A percentile compares a stretch with the other conserved stretches of the same genome.
These are phyloP conservation scores for Sebastes fasciatus DNA, from an alignment of 2,113 vertebrate genomes.

Conservation along the genomic window DNA sequence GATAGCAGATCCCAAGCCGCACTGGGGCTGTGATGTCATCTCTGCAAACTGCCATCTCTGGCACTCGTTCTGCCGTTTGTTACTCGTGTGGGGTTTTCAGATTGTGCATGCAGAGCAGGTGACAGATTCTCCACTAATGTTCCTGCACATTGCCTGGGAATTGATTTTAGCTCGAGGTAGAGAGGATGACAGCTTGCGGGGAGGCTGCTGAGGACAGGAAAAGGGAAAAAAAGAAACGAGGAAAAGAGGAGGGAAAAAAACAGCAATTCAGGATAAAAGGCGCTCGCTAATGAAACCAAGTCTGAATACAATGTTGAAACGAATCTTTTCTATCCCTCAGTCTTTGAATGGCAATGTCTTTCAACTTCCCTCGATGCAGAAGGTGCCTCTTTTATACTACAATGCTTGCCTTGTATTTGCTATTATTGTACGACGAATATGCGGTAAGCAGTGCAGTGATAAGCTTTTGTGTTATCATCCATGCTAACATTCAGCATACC, in stretches of 20 bases:
- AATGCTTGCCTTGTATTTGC: neutral
- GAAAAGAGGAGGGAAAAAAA: neutral
- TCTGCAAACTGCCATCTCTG: neutral
- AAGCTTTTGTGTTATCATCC: slow-evolving; percentile 22
- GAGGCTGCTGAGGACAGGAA: slow-evolving; percentile 26
- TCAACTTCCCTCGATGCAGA: slow-evolving; percentile 9
- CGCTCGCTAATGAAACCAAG: slow-evolving; percentile 5
- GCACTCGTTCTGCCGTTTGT: slow-evolving; percentile 25
- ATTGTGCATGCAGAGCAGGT: slow-evolving; percentile 54
- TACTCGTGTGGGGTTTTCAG: slow-evolving; percentile 24
- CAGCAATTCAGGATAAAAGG: slow-evolving; percentile 20
- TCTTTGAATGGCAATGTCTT: neutral
- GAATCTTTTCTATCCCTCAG: neutral
- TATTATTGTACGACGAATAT: neutral
- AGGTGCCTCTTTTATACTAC: slow-evolving; percentile 5
- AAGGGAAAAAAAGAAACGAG: neutral
- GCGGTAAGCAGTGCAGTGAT: neutral
- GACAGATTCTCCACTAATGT: slow-evolving; percentile 45
- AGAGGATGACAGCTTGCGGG: slow-evolving; percentile 51
- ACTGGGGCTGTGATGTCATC: slow-evolving; percentile 3
- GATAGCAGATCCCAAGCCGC: slow-evolving; percentile 1
- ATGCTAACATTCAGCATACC: neutral
- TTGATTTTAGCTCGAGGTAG: slow-evolving; percentile 56
- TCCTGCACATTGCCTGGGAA: slow-evolving; percentile 47
- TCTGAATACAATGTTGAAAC: slow-evolving; percentile 8